Percentiles rank a stretch among this genome's conserved stretches.
These are phyloP conservation scores for Atherix ibis DNA, from an alignment of 2,888 invertebrate species.

Conservation along the genomic window DNA sequence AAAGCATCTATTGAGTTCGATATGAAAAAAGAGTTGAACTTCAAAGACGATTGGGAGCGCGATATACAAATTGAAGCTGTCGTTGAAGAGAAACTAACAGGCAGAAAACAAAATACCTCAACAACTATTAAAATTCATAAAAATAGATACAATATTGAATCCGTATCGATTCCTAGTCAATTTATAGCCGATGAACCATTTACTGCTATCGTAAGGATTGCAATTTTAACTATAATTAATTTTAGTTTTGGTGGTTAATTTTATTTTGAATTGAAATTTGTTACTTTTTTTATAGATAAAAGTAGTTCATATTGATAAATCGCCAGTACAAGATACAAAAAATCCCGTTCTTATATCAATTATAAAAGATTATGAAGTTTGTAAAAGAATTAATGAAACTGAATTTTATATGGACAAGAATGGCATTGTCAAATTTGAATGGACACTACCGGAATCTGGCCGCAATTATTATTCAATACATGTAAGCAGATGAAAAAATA, in stretches of 20 bases:
- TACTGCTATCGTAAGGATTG: constrained; percentile 59
- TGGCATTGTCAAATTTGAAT: constrained; percentile 46
- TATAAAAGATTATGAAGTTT: constrained; percentile 5
- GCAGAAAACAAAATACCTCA: constrained; percentile 62
- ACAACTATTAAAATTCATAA: constrained; percentile 59
- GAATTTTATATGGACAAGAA: constrained; percentile 38
- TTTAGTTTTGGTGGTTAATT: not conserved
- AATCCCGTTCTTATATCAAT: constrained; percentile 34
- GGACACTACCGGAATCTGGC: constrained; percentile 39
- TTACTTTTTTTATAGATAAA: constrained; percentile 36
- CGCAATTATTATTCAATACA: constrained; percentile 11
- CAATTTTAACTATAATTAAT: too few species aligned
- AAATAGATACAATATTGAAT: constrained; percentile 56
- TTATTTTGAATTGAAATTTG: not conserved
- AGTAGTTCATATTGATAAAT: constrained; percentile 52
- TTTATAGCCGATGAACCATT: constrained; percentile 82
- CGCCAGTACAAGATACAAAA: constrained; percentile 42
- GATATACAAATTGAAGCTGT: constrained; percentile 70
- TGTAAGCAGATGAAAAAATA: constrained; percentile 10
- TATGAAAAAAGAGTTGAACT: constrained; percentile 39
- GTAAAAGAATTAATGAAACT: too few species aligned
- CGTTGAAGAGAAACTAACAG: constrained; percentile 77
- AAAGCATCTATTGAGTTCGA: constrained; percentile 56
- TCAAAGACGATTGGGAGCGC: constrained; percentile 37
- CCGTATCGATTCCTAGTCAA: constrained; percentile 65